Evolutionary conservation across 35 echinoderm and acorn worm species (phyloP).

Genomic region (Chiridota heheva): DNA sequence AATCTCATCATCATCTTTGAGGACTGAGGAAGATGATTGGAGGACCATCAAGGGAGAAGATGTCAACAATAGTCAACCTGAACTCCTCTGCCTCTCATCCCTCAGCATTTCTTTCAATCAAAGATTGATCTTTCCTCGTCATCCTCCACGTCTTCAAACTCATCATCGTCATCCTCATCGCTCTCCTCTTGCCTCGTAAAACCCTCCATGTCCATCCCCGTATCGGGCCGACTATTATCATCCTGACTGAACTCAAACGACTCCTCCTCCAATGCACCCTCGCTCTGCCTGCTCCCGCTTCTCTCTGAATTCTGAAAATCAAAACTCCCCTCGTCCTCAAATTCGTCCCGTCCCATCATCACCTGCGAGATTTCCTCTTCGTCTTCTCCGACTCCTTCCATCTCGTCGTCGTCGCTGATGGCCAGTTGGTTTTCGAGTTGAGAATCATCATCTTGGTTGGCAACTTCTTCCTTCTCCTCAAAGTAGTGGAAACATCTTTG

Average conservation of each 20-base stretch:
- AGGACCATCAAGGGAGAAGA: no score
- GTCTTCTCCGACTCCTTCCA: constrained; percentile 30
- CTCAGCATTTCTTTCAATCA: no score
- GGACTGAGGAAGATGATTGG: no score
- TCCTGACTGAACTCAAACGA: constrained; percentile 24
- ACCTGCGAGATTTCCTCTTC: constrained; percentile 24
- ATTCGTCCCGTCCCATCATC: constrained; percentile 20
- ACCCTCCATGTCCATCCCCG: constrained; percentile 33
- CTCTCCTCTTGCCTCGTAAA: constrained; percentile 23
- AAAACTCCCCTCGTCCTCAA: constrained; percentile 42
- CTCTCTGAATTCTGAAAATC: constrained; percentile 27
- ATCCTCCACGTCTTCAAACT: constrained; percentile 47
- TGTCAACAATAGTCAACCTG: no score
- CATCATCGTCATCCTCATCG: constrained; percentile 64
- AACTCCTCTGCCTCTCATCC: no score
- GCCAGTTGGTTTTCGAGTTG: constrained; percentile 34
- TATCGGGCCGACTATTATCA: constrained; percentile 15
- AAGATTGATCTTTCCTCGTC: constrained; percentile 40
- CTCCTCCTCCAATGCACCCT: not conserved
- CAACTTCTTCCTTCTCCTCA: not conserved
- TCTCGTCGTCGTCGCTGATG: constrained; percentile 9
- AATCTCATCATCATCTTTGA: no score
- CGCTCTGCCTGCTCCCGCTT: not conserved
- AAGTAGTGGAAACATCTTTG: constrained; percentile 7
- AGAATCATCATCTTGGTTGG: constrained; percentile 29